These are phyloP conservation scores for Achlya flavicornis DNA, from an alignment of 2,888 invertebrate genomes.

Conservation along the genomic window DNA sequence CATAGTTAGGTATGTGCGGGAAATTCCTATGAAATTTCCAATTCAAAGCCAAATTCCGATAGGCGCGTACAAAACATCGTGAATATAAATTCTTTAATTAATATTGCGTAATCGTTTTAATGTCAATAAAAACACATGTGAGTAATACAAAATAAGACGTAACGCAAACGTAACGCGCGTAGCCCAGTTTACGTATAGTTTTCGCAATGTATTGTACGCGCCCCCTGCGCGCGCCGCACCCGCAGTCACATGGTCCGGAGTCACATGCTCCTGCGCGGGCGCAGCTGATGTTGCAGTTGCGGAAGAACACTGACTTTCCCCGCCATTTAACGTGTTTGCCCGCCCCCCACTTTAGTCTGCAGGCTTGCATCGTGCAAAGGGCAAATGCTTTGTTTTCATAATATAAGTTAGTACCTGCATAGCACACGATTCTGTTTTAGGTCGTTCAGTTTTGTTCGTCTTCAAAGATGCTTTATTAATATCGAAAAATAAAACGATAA, in stretches of 20 bases:
- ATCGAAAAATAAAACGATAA: too few species aligned
- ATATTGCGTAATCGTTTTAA: constrained; percentile 51
- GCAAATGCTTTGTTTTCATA: constrained; percentile 29
- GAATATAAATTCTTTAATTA: constrained; percentile 42
- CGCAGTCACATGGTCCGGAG: constrained; percentile 59
- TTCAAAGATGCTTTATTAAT: too few species aligned
- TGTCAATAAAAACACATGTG: constrained; percentile 57
- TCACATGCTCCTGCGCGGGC: constrained; percentile 49
- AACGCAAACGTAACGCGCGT: constrained; percentile 50
- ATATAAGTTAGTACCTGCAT: too few species aligned
- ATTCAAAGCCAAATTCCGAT: not conserved
- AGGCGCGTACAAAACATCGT: not conserved
- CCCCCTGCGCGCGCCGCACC: constrained; percentile 16
- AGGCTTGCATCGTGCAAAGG: constrained; percentile 32
- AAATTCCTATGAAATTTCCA: not conserved
- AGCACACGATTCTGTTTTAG: constrained; percentile 11
- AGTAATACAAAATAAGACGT: constrained; percentile 56
- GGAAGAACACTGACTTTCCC: constrained; percentile 65
- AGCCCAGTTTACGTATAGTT: constrained; percentile 55
- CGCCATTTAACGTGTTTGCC: constrained; percentile 40
- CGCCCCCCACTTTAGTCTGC: constrained; percentile 21
- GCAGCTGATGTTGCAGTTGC: constrained; percentile 49
- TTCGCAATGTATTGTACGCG: constrained; percentile 65
- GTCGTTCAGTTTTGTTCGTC: not conserved
- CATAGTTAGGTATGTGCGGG: not conserved